These are phyloP conservation scores for Hydrophis major DNA, from an alignment of 2,797 vertebrate species.

Conservation along the genomic window DNA sequence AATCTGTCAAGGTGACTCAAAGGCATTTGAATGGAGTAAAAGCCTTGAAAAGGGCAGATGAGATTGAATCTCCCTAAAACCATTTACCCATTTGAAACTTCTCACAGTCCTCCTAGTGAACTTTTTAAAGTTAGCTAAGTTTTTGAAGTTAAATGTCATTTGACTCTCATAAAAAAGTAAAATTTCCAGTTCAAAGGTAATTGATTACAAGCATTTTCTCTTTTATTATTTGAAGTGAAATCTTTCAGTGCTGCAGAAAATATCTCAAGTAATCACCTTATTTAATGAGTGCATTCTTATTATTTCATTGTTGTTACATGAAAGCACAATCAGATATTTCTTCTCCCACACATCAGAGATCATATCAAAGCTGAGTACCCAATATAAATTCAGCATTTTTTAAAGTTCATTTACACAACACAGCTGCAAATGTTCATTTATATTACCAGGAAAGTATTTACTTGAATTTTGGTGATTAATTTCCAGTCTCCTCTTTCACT, in stretches of 20 bases:
- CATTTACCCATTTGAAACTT: background rate
- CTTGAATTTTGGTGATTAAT: background rate
- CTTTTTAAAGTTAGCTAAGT: background rate
- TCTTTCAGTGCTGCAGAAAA: background rate
- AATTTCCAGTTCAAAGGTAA: background rate
- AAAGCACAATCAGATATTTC: background rate
- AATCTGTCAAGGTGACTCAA: background rate
- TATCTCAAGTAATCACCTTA: background rate
- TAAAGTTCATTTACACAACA: background rate
- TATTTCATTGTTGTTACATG: background rate
- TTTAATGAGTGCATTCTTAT: background rate
- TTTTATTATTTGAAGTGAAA: conserved; percentile 7
- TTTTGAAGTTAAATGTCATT: background rate
- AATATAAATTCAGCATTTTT: conserved; percentile 21
- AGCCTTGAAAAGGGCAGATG: background rate
- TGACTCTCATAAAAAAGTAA: background rate
- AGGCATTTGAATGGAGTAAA: background rate
- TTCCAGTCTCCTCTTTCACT: background rate
- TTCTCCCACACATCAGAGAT: background rate
- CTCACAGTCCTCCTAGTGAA: background rate
- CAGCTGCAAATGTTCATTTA: background rate
- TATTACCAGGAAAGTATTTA: background rate
- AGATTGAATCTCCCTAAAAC: background rate
- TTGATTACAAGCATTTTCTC: background rate
- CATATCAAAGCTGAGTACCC: background rate